These are phyloP conservation scores for Sylvia borin DNA, from an alignment of 2,797 vertebrate species.

Conservation along the genomic window DNA sequence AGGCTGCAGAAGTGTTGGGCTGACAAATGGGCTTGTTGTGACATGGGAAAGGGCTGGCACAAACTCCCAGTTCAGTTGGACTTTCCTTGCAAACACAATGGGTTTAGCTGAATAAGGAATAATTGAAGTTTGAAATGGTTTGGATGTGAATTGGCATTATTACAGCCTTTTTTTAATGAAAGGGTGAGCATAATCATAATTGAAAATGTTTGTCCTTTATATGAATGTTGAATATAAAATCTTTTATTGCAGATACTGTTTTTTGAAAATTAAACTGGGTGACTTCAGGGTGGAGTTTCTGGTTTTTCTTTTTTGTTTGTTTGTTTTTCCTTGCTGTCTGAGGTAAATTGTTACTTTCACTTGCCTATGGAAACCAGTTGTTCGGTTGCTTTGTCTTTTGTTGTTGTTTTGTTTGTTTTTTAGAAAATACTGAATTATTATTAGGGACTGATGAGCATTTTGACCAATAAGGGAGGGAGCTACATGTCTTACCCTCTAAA, in stretches of 20 bases:
- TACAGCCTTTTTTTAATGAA: background rate
- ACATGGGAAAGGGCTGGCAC: background rate
- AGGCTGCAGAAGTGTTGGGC: background rate
- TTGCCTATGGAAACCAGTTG: background rate
- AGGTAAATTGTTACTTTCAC: constrained; percentile 13
- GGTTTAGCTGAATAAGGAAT: background rate
- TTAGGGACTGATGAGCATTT: background rate
- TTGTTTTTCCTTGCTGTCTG: constrained; percentile 8
- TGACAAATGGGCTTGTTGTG: background rate
- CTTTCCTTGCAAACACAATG: constrained; percentile 24
- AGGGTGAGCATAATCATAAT: background rate
- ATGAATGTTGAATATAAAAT: background rate
- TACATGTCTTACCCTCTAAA: background rate
- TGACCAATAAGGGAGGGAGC: background rate
- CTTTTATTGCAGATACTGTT: background rate
- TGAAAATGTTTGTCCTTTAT: background rate
- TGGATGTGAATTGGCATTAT: background rate
- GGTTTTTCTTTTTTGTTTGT: background rate
- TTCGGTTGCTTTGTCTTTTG: background rate
- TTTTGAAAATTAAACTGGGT: background rate
- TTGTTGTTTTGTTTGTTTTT: background rate
- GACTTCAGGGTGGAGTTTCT: background rate
- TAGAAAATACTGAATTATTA: background rate
- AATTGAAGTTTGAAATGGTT: constrained; percentile 4
- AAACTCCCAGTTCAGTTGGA: background rate